phyloP scores from a whole-genome alignment of 2,797 vertebrate genomes.

The Cossypha niveicapilla region DNA sequence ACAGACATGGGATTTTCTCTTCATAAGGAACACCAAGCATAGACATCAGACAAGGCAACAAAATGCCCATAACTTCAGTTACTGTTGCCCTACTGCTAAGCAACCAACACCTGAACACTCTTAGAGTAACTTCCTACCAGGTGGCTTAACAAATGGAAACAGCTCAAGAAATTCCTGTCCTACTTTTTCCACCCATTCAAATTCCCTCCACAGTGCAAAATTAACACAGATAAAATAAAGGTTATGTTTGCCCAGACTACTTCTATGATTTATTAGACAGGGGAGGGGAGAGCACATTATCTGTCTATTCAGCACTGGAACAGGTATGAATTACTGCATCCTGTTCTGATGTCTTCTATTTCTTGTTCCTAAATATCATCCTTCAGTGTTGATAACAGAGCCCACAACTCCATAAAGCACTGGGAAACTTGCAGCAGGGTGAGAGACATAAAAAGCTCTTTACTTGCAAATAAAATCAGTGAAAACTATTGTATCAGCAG shows the following conservation, averaged over 20 bases:
- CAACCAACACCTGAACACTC: neutral
- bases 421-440: neutral
- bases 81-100: neutral
- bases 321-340: neutral
- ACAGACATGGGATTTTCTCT: neutral
- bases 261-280: neutral
- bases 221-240: neutral
- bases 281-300: neutral
- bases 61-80: neutral
- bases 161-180: neutral
- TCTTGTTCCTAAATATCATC: neutral
- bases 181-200: neutral
- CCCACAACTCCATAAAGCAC: neutral
- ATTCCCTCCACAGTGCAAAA: neutral
- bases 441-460: neutral
- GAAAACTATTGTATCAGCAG: neutral
- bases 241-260: neutral
- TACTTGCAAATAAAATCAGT: neutral
- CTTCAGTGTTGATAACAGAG: neutral
- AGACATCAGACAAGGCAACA: neutral
- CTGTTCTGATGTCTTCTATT: neutral
- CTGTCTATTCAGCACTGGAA: neutral
- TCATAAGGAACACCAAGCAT: neutral
- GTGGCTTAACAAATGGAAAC: neutral
- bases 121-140: neutral